Evolutionary conservation across 2,888 invertebrate genomes (phyloP).

Genomic region (Artemia sp.): DNA sequence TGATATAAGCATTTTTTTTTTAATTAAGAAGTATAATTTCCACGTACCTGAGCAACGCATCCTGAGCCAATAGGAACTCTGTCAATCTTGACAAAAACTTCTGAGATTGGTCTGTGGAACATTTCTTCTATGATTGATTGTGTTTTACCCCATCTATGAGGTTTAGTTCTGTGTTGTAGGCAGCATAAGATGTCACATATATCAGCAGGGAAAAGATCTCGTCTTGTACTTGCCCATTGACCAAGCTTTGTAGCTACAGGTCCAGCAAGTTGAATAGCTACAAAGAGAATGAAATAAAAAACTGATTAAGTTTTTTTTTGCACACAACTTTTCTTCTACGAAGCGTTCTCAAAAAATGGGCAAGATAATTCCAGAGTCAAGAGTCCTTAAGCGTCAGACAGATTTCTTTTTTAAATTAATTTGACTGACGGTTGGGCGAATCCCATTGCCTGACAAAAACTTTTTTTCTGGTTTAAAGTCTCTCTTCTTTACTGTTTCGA

Average conservation of each 20-base stretch:
- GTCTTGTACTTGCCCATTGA: conserved; percentile 37
- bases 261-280: conserved; percentile 33
- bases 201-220: conserved; percentile 35
- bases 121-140: conserved; percentile 29
- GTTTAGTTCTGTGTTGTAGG: conserved; percentile 31
- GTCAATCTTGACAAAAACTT: conserved; percentile 32
- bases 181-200: conserved; percentile 33
- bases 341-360: too few species aligned
- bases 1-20: too few species aligned
- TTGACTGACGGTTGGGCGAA: too few species aligned
- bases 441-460: too few species aligned
- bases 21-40: too few species aligned
- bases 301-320: not conserved
- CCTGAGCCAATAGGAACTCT: conserved; percentile 37
- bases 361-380: too few species aligned
- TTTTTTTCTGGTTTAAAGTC: too few species aligned
- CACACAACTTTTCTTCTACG: too few species aligned
- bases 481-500: too few species aligned
- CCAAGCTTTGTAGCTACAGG: conserved; percentile 39
- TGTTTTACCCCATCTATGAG: conserved; percentile 34
- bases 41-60: conserved; percentile 36
- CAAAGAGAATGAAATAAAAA: conserved; percentile 24
- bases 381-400: too few species aligned
- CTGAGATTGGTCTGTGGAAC: conserved; percentile 32
- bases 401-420: too few species aligned